Percentiles rank a stretch among this genome's conserved stretches.
Conservation (phyloP, 2,888 invertebrate species). For the Boloria euphrosyne region DNA sequence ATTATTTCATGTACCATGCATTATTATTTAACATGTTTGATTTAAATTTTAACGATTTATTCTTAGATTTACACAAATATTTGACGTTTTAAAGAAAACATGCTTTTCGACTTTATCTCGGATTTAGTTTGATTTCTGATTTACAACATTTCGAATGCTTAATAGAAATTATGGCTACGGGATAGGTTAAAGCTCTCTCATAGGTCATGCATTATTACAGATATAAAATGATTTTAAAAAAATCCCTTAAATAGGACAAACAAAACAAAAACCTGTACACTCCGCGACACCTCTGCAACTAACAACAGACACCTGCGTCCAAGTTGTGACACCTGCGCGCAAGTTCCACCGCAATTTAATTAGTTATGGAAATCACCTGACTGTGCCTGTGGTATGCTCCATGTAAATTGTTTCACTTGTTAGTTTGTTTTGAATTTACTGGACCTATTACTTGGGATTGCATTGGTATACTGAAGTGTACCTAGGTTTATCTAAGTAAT, state of each 20-base stretch:
- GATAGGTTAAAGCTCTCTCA: too few relatives aligned
- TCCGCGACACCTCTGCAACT: conserved; percentile 20
- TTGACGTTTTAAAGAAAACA: too few relatives aligned
- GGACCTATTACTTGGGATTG: conserved; percentile 30
- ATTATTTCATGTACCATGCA: too few relatives aligned
- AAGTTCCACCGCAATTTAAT: conserved; percentile 52
- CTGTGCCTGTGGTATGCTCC: conserved; percentile 37
- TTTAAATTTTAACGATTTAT: too few relatives aligned
- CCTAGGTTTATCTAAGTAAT: background rate
- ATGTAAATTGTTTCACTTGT: conserved; percentile 56
- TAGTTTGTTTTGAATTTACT: conserved; percentile 47
- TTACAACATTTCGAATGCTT: too few relatives aligned
- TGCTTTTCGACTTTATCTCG: too few relatives aligned
- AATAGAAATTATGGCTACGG: too few relatives aligned
- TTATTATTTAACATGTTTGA: too few relatives aligned
- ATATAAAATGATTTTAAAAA: background rate
- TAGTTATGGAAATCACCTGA: conserved; percentile 51
- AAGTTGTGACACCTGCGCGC: conserved; percentile 44
- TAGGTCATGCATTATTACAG: too few relatives aligned
- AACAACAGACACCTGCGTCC: conserved; percentile 21
- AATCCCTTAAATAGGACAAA: background rate
- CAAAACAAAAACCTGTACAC: conserved; percentile 10
- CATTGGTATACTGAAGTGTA: conserved; percentile 1
- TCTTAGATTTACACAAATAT: too few relatives aligned
- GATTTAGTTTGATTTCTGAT: too few relatives aligned